phyloP scores from a whole-genome alignment of 2,113 vertebrate species.

The Colinus virginianus region DNA sequence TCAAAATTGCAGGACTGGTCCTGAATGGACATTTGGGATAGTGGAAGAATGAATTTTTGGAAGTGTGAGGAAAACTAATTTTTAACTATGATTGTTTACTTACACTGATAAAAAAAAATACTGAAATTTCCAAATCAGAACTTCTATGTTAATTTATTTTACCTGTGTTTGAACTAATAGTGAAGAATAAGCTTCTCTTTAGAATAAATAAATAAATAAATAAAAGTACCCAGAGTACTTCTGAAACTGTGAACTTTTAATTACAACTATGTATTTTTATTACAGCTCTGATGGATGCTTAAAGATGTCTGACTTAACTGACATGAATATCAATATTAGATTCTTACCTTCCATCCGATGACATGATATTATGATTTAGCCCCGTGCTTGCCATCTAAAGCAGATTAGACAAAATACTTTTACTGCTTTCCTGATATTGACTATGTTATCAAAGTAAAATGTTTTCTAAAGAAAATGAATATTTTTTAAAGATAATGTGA shows the following conservation, averaged over 20 bases:
- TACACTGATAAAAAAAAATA: not conserved
- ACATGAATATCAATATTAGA: not conserved
- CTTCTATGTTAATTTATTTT: not conserved
- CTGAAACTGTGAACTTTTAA: not conserved
- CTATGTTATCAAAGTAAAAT: rapidly evolving
- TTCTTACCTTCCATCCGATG: not conserved
- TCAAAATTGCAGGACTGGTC: not conserved
- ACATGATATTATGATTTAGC: not conserved
- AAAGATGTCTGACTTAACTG: not conserved
- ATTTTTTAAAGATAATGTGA: not conserved
- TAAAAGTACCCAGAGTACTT: not conserved
- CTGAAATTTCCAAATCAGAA: not conserved
- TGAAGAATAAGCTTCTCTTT: not conserved
- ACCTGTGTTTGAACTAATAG: not conserved
- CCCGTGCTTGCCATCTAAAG: not conserved
- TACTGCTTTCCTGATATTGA: not conserved
- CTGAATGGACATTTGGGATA: not conserved
- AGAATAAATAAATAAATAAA: not conserved
- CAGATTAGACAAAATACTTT: not conserved
- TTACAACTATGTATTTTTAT: not conserved
- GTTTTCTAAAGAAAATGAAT: not conserved
- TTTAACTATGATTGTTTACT: not conserved
- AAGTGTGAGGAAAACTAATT: not conserved
- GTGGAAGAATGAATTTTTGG: not conserved
- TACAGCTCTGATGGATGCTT: not conserved